Evolutionary conservation across 2,888 invertebrate genomes (phyloP), one percentile per base, ranked within the genome.

Genomic region (Anoncus sp.): DNA sequence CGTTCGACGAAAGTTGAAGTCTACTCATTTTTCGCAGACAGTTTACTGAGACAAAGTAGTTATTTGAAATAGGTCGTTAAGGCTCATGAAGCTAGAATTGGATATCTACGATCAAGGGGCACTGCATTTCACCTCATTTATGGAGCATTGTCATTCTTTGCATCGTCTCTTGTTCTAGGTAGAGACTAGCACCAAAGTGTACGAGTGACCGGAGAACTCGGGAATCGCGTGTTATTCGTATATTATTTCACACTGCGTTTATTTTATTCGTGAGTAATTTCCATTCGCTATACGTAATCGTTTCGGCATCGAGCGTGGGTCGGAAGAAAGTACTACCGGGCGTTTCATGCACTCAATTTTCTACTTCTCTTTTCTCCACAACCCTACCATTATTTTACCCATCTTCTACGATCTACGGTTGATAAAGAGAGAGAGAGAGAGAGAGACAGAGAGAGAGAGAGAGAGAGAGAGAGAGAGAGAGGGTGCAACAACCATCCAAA

Each of bases 261-360:
- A 45, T 69, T 70, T 63, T 63, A 69, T 69, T 63, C 75, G 57
- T 57, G 49, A 67, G 62, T 70, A 63, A 69, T 75, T 70, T 57
- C 63, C 75, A 75, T 75, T 59, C 43, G 65, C 55, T 35, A 55
- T n/a, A 59, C 59, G 65, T 59, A 70, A 75, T 63, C 75, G 49
- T 75, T 62, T 38, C 55, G 63, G 38, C 57, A 75, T 75, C 60
- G 75, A 69, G 49, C 55, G 57, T 31, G 38, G 31, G 69, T 55
- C 27, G 60, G 57, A 69, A 69, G 40, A 55, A 49, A 55, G 69
- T 49, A 59, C 51, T 63, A 47, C 5, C 69, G 27, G 75, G 53
- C 63, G 69, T 51, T 20, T 53, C 47, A 47, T 27, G 22, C 49
- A 35, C 43, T n/a, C 31, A 31, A 5, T 7, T 3, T 31, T 31